Conservation (phyloP, 2,888 invertebrate genomes). For the Sicus ferrugineus region DNA sequence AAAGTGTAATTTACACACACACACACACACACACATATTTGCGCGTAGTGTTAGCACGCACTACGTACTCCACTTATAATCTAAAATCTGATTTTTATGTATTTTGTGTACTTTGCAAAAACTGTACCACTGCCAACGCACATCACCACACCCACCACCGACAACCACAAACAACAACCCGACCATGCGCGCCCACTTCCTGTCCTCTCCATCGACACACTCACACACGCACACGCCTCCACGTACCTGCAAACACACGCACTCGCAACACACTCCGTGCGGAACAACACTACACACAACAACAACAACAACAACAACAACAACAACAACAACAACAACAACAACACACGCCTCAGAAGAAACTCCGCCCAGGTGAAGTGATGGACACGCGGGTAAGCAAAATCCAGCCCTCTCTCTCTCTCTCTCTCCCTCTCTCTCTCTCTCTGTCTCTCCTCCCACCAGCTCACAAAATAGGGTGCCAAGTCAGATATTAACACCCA, state of each 20-base stretch:
- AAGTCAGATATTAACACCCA: background rate
- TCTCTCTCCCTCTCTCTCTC: too few species aligned
- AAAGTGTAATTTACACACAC: too few species aligned
- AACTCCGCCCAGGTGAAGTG: slow-evolving; percentile 94
- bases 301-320: background rate
- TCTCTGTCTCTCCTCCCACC: background rate
- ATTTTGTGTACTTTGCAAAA: too few species aligned
- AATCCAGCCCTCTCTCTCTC: too few species aligned
- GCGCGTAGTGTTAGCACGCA: too few species aligned
- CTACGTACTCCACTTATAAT: too few species aligned
- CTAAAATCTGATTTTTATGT: too few species aligned
- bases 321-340: slow-evolving; percentile 37
- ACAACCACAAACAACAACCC: slow-evolving; percentile 32
- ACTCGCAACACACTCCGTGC: background rate
- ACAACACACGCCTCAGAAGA: slow-evolving; percentile 48
- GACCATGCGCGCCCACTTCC: background rate
- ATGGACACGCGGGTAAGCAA: slow-evolving; percentile 89
- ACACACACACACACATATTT: too few species aligned
- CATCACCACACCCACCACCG: slow-evolving; percentile 35
- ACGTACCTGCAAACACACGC: slow-evolving; percentile 10
- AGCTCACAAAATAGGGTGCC: background rate
- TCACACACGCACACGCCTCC: slow-evolving; percentile 40
- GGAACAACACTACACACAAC: slow-evolving; percentile 6
- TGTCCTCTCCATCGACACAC: slow-evolving; percentile 36
- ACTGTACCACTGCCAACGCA: background rate